A percentile compares a stretch with the other conserved stretches of the same genome.
These are phyloP conservation scores for Atherinosoma microstoma DNA, from an alignment of 2,797 vertebrate species.

Conservation along the genomic window DNA sequence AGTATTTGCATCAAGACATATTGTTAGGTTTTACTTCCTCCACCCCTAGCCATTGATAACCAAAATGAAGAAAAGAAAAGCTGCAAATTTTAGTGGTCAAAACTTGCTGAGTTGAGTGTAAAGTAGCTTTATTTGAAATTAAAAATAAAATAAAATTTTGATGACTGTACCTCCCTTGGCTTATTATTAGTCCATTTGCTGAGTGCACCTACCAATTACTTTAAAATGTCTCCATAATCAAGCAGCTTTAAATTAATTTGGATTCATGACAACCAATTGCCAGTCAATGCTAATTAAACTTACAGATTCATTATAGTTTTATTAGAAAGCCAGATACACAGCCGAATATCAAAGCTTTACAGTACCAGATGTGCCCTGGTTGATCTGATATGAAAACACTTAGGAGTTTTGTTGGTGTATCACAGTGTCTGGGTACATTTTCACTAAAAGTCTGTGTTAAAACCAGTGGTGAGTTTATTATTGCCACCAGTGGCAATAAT, in stretches of 20 bases:
- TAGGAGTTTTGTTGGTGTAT: conserved; percentile 2
- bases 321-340: conserved; percentile 47
- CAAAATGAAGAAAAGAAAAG: not conserved
- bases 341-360: conserved; percentile 41
- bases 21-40: no score
- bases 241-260: conserved; percentile 55
- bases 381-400: conserved; percentile 12
- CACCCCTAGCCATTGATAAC: not conserved
- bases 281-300: conserved; percentile 56
- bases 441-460: conserved; percentile 16
- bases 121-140: not conserved
- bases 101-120: not conserved
- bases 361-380: conserved; percentile 14
- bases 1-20: no score
- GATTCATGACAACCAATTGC: conserved; percentile 47
- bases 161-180: conserved; percentile 34
- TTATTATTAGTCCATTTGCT: conserved; percentile 43
- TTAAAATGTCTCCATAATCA: conserved; percentile 40
- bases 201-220: conserved; percentile 32
- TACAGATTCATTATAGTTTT: conserved; percentile 54
- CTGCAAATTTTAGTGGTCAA: not conserved
- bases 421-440: conserved; percentile 5
- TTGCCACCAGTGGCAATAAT: conserved; percentile 20
- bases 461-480: conserved; percentile 35
- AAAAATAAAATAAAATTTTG: conserved; percentile 7